Evolutionary conservation across 2,113 vertebrate genomes (phyloP).

Genomic region (Oreocharis arfaki): DNA sequence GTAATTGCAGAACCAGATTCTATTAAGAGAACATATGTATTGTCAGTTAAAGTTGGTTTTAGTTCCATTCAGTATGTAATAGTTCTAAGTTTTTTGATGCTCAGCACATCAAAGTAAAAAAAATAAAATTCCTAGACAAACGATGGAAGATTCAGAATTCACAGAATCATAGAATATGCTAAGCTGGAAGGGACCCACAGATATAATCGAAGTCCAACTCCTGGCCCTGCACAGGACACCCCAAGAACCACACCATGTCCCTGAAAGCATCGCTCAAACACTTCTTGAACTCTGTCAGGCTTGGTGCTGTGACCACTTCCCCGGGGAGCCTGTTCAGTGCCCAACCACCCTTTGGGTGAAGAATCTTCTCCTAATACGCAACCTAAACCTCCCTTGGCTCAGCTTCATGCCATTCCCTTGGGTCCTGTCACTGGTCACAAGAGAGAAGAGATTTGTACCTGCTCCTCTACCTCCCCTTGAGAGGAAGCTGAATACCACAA

Average conservation of each 20-base stretch:
- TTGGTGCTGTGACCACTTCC: neutral
- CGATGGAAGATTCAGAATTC: neutral
- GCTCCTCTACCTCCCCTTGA: too few relatives aligned
- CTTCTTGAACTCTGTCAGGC: neutral
- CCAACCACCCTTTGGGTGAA: neutral
- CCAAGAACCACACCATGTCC: neutral
- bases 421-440: neutral
- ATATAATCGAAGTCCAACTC: neutral
- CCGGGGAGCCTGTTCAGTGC: neutral
- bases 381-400: neutral
- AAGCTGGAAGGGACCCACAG: neutral
- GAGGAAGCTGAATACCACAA: neutral
- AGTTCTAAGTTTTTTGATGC: neutral
- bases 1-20: constrained; percentile 95
- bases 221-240: neutral
- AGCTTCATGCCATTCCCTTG: neutral
- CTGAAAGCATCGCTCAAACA: neutral
- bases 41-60: neutral
- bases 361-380: neutral
- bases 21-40: constrained; percentile 39
- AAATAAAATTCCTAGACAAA: neutral
- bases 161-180: neutral
- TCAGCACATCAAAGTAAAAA: neutral
- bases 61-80: neutral
- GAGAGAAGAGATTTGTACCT: neutral